Conservation (phyloP, 2,113 vertebrate genomes). For the Leptodactylus fuscus region DNA sequence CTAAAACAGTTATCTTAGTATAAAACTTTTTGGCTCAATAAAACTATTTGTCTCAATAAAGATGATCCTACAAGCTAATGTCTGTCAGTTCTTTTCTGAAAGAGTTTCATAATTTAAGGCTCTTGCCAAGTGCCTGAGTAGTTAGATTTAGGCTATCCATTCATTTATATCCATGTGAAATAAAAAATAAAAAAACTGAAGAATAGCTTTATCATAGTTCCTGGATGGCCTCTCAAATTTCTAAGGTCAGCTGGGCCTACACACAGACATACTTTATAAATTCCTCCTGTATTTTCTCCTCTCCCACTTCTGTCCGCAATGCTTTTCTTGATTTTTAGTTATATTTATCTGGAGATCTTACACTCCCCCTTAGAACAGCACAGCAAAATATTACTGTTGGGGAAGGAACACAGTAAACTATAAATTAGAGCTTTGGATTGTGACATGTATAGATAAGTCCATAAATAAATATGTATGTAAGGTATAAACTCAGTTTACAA, state of each 20-base stretch:
- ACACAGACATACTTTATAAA: neutral
- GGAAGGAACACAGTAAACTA: neutral
- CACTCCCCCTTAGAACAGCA: neutral
- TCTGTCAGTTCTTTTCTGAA: no score
- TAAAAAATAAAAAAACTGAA: no score
- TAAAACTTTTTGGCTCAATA: no score
- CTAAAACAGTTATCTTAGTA: no score
- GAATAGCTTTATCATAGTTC: no score
- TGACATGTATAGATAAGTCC: neutral
- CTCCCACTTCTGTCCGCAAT: neutral
- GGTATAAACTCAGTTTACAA: neutral
- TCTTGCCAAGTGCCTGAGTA: no score
- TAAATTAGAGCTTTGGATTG: neutral
- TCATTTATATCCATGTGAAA: no score
- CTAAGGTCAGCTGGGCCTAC: neutral
- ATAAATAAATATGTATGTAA: neutral
- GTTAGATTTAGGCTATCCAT: no score
- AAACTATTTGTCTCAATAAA: no score
- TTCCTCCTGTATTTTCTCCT: conserved; percentile 19
- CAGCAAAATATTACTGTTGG: neutral
- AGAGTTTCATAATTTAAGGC: no score
- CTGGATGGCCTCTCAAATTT: neutral
- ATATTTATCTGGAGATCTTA: neutral
- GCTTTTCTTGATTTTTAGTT: neutral
- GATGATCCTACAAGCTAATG: no score